Percentiles rank a stretch among this genome's conserved stretches.
Evolutionary conservation across 2,113 vertebrate species (phyloP).

Genomic region (Odobenus rosmarus): DNA sequence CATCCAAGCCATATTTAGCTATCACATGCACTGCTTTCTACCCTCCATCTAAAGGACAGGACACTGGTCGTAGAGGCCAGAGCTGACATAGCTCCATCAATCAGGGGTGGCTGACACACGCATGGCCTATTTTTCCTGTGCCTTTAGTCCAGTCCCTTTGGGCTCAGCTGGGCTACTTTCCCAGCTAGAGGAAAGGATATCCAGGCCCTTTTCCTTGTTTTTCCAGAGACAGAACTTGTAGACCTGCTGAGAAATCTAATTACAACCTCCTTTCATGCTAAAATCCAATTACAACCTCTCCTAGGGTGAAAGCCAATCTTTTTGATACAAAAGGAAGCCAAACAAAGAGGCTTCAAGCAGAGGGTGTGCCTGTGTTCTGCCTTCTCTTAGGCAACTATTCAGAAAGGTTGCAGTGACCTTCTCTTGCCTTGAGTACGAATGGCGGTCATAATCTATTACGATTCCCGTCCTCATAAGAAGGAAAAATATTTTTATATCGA

Average conservation of each 20-base stretch:
- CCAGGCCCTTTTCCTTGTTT: neutral
- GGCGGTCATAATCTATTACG: neutral
- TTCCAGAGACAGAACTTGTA: slow-evolving; percentile 20
- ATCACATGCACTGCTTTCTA: neutral
- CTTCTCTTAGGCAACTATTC: neutral
- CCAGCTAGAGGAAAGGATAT: neutral
- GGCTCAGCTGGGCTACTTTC: neutral
- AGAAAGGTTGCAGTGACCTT: slow-evolving; percentile 36
- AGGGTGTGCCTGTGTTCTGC: neutral
- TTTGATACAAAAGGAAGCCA: slow-evolving; percentile 39
- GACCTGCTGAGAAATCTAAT: slow-evolving; percentile 73
- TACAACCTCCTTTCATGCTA: slow-evolving; percentile 63
- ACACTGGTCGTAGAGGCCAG: neutral
- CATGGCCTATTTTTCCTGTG: neutral
- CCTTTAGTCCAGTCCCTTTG: neutral
- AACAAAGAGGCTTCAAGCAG: neutral
- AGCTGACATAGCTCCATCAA: neutral
- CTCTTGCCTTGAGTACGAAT: neutral
- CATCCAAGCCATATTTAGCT: neutral
- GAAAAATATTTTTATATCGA: neutral
- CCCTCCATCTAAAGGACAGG: neutral
- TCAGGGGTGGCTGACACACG: fast-evolving
- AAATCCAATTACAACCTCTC: slow-evolving; percentile 72
- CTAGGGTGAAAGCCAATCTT: slow-evolving; percentile 48
- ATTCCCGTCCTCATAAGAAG: neutral